These are phyloP conservation scores for Toxotes lorentzi DNA, from an alignment of 2,797 vertebrate genomes.

Conservation along the genomic window DNA sequence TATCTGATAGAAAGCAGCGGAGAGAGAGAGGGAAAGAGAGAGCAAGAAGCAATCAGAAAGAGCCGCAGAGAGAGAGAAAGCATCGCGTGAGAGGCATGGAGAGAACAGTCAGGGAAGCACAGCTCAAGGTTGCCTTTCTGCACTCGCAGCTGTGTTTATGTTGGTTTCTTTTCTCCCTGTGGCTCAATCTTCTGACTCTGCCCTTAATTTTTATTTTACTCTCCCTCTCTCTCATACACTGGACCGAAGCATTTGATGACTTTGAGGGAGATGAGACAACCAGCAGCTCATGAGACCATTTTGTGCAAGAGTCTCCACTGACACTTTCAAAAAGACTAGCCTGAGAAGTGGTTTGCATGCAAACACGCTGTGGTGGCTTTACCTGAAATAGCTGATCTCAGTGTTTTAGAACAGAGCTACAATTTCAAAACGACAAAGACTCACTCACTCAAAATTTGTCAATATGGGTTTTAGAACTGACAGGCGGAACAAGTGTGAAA, in stretches of 20 bases:
- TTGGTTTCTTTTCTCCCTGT: slow-evolving; percentile 35
- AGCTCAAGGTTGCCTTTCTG: slow-evolving; percentile 70
- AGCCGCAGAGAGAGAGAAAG: slow-evolving; percentile 30
- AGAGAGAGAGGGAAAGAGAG: slow-evolving; percentile 33
- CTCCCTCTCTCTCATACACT: slow-evolving; percentile 20
- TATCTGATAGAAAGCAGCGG: slow-evolving; percentile 74
- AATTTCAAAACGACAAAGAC: slow-evolving; percentile 54
- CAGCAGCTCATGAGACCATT: slow-evolving; percentile 39
- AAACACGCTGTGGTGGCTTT: slow-evolving; percentile 17
- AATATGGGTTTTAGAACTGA: slow-evolving; percentile 57
- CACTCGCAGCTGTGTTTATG: slow-evolving; percentile 50
- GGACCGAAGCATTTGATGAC: slow-evolving; percentile 26
- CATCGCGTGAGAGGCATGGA: slow-evolving; percentile 29
- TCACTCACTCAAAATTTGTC: slow-evolving; percentile 53
- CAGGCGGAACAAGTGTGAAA: slow-evolving; percentile 60
- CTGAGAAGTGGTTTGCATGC: slow-evolving; percentile 24
- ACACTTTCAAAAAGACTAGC: slow-evolving; percentile 24
- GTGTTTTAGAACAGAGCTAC: slow-evolving; percentile 29
- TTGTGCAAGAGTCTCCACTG: slow-evolving; percentile 18
- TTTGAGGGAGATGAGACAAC: slow-evolving; percentile 37
- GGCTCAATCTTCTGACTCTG: slow-evolving; percentile 41
- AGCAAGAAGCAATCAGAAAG: slow-evolving; percentile 36
- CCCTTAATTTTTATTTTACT: slow-evolving; percentile 10
- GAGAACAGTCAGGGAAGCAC: slow-evolving; percentile 34
- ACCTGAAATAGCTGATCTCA: slow-evolving; percentile 42